Base-by-base conservation (phyloP, 2,888 invertebrate genomes). In the Elysia crispata region DNA sequence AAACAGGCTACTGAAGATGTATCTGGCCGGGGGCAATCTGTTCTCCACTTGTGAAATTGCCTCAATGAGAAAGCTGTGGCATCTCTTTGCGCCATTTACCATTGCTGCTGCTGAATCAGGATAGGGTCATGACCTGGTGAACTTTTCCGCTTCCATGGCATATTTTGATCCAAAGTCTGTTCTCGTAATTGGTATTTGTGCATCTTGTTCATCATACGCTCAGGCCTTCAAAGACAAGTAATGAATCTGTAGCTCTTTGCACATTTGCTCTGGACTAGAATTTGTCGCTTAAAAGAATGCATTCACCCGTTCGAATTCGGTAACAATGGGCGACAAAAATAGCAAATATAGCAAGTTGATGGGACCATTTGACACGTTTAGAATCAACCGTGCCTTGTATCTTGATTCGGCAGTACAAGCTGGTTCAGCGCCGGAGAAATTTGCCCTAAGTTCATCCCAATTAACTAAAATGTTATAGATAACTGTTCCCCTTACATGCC, bases 401-500 rank as follows among this genome's bases (percentile, higher is more conserved):
- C 54, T 30, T 31, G 67, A 54, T 6, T 69, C 54, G 1, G 11
- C 30, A n/a, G 76, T n/a, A 1, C 49, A 20, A 1, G 1, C 64
- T 30, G 50, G 60, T 30, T 78, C 73, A 33, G 50, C 73, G 28
- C 11, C 30, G 25, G 49, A 49, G 49, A 78, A 78, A 20, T 64
- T 72, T 25, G 50, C 28, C 0, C 50, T 66, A 1, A 79, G 25
- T 33, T 74, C 74, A 15, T 79, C 67, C 74, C 79, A 79, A 54
- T 74, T 79, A 28, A 60, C 31, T 15, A 79, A 13, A 20, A 79
- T 66, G n/a, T 73, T 78, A 20, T 30, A 54, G 31, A 74, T 23
- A n/a, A 79, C 74, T 18, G 73, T 79, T 62, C 67, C 74, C 31
- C 74, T 31, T 20, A 74, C 79, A n/a, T 74, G 23, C 67, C 67